Evolutionary conservation across 2,888 invertebrate species (phyloP).

Genomic region (Drosophila quinaria): DNA sequence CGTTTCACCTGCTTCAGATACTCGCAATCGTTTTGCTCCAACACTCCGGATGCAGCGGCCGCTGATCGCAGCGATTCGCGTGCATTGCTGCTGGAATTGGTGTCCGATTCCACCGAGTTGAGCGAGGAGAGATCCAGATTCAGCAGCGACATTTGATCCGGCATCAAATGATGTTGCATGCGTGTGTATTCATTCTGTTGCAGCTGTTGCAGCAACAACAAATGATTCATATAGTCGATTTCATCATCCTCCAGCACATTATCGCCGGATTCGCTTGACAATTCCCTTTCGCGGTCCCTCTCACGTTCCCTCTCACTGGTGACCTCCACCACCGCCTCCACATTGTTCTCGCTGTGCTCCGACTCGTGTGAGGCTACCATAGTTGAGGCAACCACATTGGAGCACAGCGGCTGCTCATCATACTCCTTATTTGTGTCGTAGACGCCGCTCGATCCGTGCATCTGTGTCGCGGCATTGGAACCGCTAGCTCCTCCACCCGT

Average conservation of each 20-base stretch:
- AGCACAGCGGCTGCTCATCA: slow-evolving; percentile 63
- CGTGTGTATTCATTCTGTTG: slow-evolving; percentile 80
- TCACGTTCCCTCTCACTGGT: slow-evolving; percentile 47
- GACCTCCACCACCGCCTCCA: slow-evolving; percentile 41
- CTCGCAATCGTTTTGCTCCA: slow-evolving; percentile 85
- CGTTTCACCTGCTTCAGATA: slow-evolving; percentile 84
- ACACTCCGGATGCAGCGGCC: slow-evolving; percentile 68
- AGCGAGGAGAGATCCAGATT: slow-evolving; percentile 69
- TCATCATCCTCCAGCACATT: slow-evolving; percentile 73
- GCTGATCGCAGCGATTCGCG: slow-evolving; percentile 82
- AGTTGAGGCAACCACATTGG: slow-evolving; percentile 32
- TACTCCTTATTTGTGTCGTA: slow-evolving; percentile 82
- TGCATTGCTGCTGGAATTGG: slow-evolving; percentile 66
- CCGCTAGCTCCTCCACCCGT: slow-evolving; percentile 35
- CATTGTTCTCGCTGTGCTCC: slow-evolving; percentile 60
- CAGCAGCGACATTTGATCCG: slow-evolving; percentile 63
- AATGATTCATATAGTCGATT: slow-evolving; percentile 72
- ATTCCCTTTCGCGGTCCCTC: slow-evolving; percentile 24
- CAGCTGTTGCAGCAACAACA: slow-evolving; percentile 76
- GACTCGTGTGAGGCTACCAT: slow-evolving; percentile 51
- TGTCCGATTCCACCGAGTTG: slow-evolving; percentile 65
- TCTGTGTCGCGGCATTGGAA: slow-evolving; percentile 34
- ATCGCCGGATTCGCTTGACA: slow-evolving; percentile 53
- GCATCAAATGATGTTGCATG: slow-evolving; percentile 70
- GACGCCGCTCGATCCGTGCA: slow-evolving; percentile 52